A percentile compares a stretch with the other conserved stretches of the same genome.
phyloP scores from a whole-genome alignment of 1,140 invertebrate genomes.

The Drosophila kepulauana region DNA sequence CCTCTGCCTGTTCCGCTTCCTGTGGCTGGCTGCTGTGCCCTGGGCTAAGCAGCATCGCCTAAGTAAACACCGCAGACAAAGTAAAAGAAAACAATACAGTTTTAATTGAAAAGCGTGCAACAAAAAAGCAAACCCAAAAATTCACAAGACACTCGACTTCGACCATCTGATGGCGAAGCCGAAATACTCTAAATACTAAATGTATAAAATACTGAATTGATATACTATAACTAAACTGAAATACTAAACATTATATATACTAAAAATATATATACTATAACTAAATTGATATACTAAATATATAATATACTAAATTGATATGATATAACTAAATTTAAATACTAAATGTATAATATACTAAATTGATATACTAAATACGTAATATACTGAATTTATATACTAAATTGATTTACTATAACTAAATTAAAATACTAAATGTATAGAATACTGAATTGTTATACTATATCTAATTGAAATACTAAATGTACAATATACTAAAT shows the following conservation, averaged over 20 bases:
- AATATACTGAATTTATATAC: too few species aligned
- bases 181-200: constrained; percentile 19
- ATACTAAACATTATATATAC: too few species aligned
- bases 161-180: background rate
- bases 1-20: constrained; percentile 11
- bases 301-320: too few species aligned
- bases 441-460: too few species aligned
- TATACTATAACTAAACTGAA: too few species aligned
- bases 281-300: too few species aligned
- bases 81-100: constrained; percentile 84
- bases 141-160: constrained; percentile 31
- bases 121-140: constrained; percentile 49
- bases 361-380: background rate
- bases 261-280: too few species aligned
- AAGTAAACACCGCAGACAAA: constrained; percentile 79
- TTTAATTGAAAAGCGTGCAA: constrained; percentile 79
- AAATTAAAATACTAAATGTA: too few species aligned
- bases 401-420: too few species aligned
- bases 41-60: constrained; percentile 58
- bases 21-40: constrained; percentile 18
- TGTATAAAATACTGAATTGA: background rate
- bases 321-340: background rate
- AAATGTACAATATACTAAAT: too few species aligned
- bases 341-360: too few species aligned
- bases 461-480: too few species aligned